Evolutionary conservation across 2,797 vertebrate species (phyloP).

Genomic region (Trachurus trachurus): DNA sequence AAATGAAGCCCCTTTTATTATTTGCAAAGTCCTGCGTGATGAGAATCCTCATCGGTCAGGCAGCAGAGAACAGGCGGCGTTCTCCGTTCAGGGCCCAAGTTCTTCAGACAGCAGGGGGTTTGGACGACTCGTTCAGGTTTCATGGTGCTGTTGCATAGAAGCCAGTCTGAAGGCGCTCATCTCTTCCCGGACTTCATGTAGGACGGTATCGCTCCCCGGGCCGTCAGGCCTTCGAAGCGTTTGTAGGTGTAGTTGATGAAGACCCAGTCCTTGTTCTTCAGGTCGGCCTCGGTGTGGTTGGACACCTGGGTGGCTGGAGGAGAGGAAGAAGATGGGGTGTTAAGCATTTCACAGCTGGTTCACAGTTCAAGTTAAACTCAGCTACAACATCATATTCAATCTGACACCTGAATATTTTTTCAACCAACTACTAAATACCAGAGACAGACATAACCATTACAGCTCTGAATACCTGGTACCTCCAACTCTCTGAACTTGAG

Average conservation of each 20-base stretch:
- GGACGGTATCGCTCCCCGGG: conserved; percentile 95
- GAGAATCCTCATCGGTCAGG: conserved; percentile 14
- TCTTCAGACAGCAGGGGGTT: conserved; percentile 29
- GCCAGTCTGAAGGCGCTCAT: conserved; percentile 56
- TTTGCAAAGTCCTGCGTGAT: conserved; percentile 27
- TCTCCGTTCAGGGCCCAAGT: conserved; percentile 20
- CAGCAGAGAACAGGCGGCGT: conserved; percentile 1
- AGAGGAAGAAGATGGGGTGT: neutral
- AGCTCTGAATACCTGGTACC: too few relatives aligned
- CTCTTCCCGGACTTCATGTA: conserved; percentile 96
- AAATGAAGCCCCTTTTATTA: conserved; percentile 36
- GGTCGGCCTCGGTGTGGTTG: conserved; percentile 93
- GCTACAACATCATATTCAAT: too few relatives aligned
- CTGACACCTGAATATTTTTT: too few relatives aligned
- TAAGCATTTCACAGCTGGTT: neutral
- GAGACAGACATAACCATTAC: too few relatives aligned
- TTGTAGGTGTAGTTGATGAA: conserved; percentile 99
- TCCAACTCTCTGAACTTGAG: too few relatives aligned
- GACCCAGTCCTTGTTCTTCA: conserved; percentile 99
- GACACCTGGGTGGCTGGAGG: conserved; percentile 81
- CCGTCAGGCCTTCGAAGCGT: conserved; percentile 96
- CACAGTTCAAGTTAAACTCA: too few relatives aligned
- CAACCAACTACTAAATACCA: too few relatives aligned
- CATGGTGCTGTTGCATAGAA: conserved; percentile 16
- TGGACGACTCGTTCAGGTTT: conserved; percentile 34